Percentiles rank a stretch among this genome's conserved stretches.
Evolutionary conservation across 2,113 vertebrate genomes (phyloP).

Genomic region (Tautogolabrus adspersus): DNA sequence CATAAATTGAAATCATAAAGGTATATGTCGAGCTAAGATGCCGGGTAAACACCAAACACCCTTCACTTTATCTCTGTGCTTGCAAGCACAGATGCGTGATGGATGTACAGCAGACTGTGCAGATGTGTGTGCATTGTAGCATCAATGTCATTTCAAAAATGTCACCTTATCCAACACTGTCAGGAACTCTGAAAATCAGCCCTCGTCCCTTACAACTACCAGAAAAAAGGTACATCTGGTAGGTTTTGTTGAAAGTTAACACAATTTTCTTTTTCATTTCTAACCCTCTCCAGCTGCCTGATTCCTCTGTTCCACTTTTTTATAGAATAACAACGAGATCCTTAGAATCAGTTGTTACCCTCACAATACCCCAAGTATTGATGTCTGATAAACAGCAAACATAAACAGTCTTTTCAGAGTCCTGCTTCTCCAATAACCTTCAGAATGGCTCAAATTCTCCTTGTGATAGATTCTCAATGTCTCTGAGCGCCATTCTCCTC

Average conservation of each 20-base stretch:
- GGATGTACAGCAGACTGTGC: conserved; percentile 36
- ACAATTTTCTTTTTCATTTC: background rate
- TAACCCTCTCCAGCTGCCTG: background rate
- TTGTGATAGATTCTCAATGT: background rate
- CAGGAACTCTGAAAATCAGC: conserved; percentile 18
- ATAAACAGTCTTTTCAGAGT: background rate
- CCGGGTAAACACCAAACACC: conserved; percentile 43
- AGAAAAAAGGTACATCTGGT: background rate
- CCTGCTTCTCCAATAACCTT: background rate
- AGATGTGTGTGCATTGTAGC: conserved; percentile 42
- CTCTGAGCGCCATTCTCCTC: background rate
- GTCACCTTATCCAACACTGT: conserved; percentile 25
- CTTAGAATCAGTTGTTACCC: background rate
- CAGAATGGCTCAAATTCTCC: background rate
- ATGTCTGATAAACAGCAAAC: background rate
- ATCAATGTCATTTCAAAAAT: conserved; percentile 52
- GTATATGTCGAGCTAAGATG: conserved; percentile 50
- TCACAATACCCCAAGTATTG: background rate
- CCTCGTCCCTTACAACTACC: conserved; percentile 1
- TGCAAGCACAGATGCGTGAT: conserved; percentile 29
- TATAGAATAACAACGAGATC: background rate
- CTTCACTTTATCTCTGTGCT: conserved; percentile 1
- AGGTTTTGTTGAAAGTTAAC: background rate
- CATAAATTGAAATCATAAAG: conserved; percentile 54
- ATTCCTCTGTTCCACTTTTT: background rate